These are phyloP conservation scores for Himalopsyche anomala DNA, from an alignment of 2,888 invertebrate genomes.

Conservation along the genomic window DNA sequence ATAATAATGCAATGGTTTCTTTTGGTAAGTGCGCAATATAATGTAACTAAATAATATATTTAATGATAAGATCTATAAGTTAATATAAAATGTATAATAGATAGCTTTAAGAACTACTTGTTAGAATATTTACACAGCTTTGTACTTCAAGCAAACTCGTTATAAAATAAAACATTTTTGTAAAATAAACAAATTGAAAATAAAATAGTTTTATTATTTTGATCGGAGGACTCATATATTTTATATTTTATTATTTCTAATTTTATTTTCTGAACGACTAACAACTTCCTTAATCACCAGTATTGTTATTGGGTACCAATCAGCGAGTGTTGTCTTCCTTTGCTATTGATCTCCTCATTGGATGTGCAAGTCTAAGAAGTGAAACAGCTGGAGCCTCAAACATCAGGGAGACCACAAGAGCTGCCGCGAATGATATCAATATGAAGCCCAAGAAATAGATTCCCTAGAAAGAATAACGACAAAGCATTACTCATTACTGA, in stretches of 20 bases:
- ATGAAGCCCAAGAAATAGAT: slow-evolving; percentile 76
- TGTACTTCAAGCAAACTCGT: slow-evolving; percentile 49
- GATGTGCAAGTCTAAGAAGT: slow-evolving; percentile 74
- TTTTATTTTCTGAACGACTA: too few relatives aligned
- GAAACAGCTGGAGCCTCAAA: slow-evolving; percentile 80
- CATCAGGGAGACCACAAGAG: slow-evolving; percentile 75
- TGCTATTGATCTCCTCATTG: slow-evolving; percentile 64
- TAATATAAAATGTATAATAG: slow-evolving; percentile 64
- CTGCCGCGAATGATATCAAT: slow-evolving; percentile 71
- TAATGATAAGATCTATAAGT: slow-evolving; percentile 60
- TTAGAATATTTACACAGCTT: slow-evolving; percentile 46
- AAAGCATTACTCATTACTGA: background rate
- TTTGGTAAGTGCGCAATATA: slow-evolving; percentile 40
- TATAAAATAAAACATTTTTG: slow-evolving; percentile 46
- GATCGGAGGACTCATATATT: background rate
- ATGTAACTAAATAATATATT: slow-evolving; percentile 63
- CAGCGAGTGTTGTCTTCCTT: background rate
- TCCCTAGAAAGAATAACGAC: slow-evolving; percentile 70
- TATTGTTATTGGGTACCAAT: slow-evolving; percentile 2
- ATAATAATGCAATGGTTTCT: slow-evolving; percentile 16
- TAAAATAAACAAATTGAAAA: slow-evolving; percentile 46
- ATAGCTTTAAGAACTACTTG: slow-evolving; percentile 44
- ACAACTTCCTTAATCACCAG: background rate
- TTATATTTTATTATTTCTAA: too few relatives aligned
- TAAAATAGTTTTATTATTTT: background rate